Evolutionary conservation across 2,888 invertebrate species (phyloP).

Genomic region (Pterobdella sp.): DNA sequence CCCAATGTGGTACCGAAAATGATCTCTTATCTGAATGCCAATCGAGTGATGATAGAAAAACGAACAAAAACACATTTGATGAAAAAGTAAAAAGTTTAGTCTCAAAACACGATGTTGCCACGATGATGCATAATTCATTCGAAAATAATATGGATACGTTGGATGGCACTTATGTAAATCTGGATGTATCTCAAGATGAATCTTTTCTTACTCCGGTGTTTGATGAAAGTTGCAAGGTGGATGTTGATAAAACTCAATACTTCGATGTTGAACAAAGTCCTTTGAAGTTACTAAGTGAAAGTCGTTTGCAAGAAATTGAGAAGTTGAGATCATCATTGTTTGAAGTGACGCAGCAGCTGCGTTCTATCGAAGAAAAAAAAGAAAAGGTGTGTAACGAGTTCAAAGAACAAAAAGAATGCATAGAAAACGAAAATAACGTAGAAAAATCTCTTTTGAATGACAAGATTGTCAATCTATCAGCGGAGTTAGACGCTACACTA

Average conservation of each 20-base stretch:
- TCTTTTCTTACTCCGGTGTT: not conserved
- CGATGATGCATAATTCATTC: too few relatives aligned
- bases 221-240: not conserved
- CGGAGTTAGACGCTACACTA: not conserved
- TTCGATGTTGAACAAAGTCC: constrained; percentile 25
- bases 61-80: too few relatives aligned
- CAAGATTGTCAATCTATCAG: constrained; percentile 6
- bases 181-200: too few relatives aligned
- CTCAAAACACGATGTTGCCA: too few relatives aligned
- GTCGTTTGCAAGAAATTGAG: constrained; percentile 20
- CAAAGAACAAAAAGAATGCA: constrained; percentile 10
- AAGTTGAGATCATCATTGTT: constrained; percentile 14
- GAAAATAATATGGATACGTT: too few relatives aligned
- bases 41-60: too few relatives aligned
- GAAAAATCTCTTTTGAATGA: not conserved
- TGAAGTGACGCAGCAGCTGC: constrained; percentile 20
- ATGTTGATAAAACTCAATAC: not conserved
- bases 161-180: too few relatives aligned
- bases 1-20: too few relatives aligned
- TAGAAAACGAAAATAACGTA: not conserved
- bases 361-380: constrained; percentile 21
- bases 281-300: constrained; percentile 2
- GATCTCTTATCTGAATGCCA: too few relatives aligned
- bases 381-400: constrained; percentile 25
- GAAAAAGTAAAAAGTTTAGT: too few relatives aligned